Conservation (phyloP, 2,113 vertebrate genomes). For the Potamarius usumacintae region DNA sequence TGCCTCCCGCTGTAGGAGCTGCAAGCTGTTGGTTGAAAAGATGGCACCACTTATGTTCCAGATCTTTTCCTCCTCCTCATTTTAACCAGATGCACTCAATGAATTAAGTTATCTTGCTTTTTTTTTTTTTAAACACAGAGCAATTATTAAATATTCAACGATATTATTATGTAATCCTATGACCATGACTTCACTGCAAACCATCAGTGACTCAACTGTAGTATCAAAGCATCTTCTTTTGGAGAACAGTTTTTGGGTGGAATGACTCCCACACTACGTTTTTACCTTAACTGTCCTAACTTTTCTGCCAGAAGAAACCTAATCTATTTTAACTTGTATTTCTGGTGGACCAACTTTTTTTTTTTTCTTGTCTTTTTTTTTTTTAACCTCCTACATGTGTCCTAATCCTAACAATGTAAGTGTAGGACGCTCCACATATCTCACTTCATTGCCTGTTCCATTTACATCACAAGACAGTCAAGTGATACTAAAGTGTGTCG, state of each 20-base stretch:
- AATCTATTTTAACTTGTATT: not conserved
- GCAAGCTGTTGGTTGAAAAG: slow-evolving; percentile 55
- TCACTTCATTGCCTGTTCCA: not conserved
- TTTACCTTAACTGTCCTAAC: not conserved
- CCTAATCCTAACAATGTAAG: not conserved
- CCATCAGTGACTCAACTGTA: not conserved
- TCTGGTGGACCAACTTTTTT: not conserved
- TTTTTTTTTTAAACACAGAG: not conserved
- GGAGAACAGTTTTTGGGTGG: not conserved
- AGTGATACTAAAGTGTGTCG: slow-evolving; percentile 45
- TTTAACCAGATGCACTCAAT: not conserved
- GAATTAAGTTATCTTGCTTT: not conserved
- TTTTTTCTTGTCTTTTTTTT: not conserved
- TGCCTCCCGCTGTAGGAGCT: slow-evolving; percentile 26
- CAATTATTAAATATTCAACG: not conserved
- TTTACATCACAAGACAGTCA: slow-evolving; percentile 36
- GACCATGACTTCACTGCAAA: not conserved
- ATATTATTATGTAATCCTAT: not conserved
- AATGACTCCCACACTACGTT: not conserved
- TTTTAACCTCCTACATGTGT: not conserved
- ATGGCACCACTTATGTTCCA: slow-evolving; percentile 50
- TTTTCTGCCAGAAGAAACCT: not conserved
- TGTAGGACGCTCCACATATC: not conserved
- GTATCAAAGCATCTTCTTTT: not conserved
- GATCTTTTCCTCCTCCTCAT: slow-evolving; percentile 40